Percentiles rank a stretch among this genome's conserved stretches.
Evolutionary conservation across 2,888 invertebrate genomes (phyloP).

Genomic region (Drosophila prolongata): DNA sequence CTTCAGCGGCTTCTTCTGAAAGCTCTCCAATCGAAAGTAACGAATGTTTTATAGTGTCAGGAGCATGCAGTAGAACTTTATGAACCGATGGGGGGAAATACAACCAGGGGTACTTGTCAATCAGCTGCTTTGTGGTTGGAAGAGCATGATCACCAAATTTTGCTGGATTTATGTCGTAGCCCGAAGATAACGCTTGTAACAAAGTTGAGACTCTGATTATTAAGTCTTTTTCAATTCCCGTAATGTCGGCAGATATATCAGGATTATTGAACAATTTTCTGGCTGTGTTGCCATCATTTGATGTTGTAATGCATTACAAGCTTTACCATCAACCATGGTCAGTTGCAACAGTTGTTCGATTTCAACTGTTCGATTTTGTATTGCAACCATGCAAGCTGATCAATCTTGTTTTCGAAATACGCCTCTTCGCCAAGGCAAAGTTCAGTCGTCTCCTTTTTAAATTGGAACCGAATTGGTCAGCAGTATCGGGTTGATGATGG

Average conservation of each 20-base stretch:
- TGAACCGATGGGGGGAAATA: no score
- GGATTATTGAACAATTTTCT: constrained; percentile 30
- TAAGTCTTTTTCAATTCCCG: constrained; percentile 30
- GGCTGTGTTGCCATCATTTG: constrained; percentile 45
- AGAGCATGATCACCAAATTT: constrained; percentile 40
- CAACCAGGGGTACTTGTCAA: neutral
- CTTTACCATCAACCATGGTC: constrained; percentile 1
- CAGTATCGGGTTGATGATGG: constrained; percentile 13
- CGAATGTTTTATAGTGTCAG: no score
- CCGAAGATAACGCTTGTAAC: constrained; percentile 31
- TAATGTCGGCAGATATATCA: constrained; percentile 16
- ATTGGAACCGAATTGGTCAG: constrained; percentile 13
- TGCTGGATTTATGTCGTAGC: constrained; percentile 39
- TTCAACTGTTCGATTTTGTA: constrained; percentile 4
- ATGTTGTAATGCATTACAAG: constrained; percentile 1
- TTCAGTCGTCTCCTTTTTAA: no score
- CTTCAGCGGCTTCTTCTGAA: no score
- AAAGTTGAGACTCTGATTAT: constrained; percentile 36
- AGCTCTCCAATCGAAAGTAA: no score
- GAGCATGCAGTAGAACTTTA: no score
- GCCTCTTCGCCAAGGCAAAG: constrained; percentile 18
- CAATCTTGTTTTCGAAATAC: constrained; percentile 13
- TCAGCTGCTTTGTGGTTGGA: constrained; percentile 18
- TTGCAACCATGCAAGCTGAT: constrained; percentile 2
- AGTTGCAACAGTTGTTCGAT: constrained; percentile 2